Base-by-base conservation (phyloP, 2,797 vertebrate genomes). In the Melopsittacus undulatus region DNA sequence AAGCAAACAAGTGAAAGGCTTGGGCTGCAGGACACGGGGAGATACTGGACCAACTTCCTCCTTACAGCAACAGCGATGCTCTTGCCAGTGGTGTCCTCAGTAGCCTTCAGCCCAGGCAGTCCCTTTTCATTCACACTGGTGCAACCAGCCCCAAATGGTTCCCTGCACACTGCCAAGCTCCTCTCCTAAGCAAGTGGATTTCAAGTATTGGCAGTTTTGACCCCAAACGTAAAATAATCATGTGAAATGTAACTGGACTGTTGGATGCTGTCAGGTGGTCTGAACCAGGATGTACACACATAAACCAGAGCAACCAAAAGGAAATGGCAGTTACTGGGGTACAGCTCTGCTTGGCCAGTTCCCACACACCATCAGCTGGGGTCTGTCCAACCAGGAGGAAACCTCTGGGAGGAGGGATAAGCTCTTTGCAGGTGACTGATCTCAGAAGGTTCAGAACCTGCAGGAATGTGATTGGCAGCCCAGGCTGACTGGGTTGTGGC, bases 61-160 rank as follows among this genome's bases (percentile, higher is more conserved):
- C 43, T 21, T 4, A 8, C 4, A 14, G 57, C 42, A 29, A 13
- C 0, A 2, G 30, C 0, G 11, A 80, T 29, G 49, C 34, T 22
- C 59, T 59, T 15, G 43, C 43, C 40, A 42, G 52, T 1, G 61
- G 32, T 8, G 42, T 20, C 56, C n/a, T 5, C 16, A 11, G 6
- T 11, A 56, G 46, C 70, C 68, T 43, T 48, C 42, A 57, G 73
- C 61, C 43, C 57, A 7, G 20, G 5, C 29, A n/a, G 49, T 2
- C 51, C 54, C 4, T 7, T 2, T 19, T 70, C 46, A 26, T 13
- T 77, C 43, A 26, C 0, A 32, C 49, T 5, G 34, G 36, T 34
- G 29, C 43, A 52, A 29, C 13, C 54, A 59, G 61, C 15, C 68
- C 75, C 79, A 49, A 6, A 21, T 0, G 1, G n/a, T 8, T 43